Base-by-base conservation (phyloP, 1,140 invertebrate genomes). In the Dinoponera quadriceps region DNA sequence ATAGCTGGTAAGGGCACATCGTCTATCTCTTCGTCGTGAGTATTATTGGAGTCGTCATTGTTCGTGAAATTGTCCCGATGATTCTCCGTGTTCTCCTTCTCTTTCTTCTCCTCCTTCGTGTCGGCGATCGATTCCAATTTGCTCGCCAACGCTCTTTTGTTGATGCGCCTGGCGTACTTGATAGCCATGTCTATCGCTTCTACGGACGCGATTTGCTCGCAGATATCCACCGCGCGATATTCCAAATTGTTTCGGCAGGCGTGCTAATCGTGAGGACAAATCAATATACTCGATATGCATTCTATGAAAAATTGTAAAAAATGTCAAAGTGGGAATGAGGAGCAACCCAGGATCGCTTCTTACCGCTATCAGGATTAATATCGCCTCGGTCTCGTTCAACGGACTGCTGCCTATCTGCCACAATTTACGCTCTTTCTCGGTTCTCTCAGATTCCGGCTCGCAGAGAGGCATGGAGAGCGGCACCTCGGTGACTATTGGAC, bases 351-450 rank as follows among this genome's bases (percentile, higher is more conserved):
- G 71, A 72, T 38, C 87, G 94, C 94, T 96, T 94, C 94, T 96
- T 94, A 98, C 97, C 22, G 98, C 98, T 95, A 99, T 99, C 25
- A 99, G 92, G 94, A 98, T 98, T 82, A 99, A 96, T 33, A 98
- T 95, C n/a, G 96, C 95, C 92, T 98, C 96, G 84, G 97, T 96
- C 54, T 96, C 95, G 9, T 97, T 96, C 1, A 94, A 89, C 0
- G 95, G 93, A 90, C 96, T 95, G 71, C 94, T 95, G 68, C 95
- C 95, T 90, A 96, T 95, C 16, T 96, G 95, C 86, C 97, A 95
- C 55, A 98, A 89, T 85, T 95, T 95, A 88, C 98, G 97, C 95
- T 99, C 98, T 83, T 97, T 95, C 87, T 96, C 95, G 18, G 96
- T 95, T 94, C 98, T 99, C 91, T 99, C 98, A 4, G 96, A 96